Conservation (phyloP, 1,140 invertebrate genomes). For the Nasonia longicornis region DNA sequence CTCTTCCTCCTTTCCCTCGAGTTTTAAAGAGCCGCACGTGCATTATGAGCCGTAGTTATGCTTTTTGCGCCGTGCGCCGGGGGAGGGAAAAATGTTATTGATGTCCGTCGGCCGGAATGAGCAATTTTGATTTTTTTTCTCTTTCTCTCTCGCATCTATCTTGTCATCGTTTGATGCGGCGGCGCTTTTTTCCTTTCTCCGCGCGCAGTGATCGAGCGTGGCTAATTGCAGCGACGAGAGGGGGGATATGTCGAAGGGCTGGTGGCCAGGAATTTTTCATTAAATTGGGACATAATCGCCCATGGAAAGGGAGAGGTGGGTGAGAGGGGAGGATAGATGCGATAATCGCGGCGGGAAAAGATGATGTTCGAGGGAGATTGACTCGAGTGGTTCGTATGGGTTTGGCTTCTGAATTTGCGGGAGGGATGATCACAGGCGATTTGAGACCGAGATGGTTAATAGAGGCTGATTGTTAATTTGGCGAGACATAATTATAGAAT, state of each 20-base stretch:
- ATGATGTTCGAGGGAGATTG: background rate
- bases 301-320: no score
- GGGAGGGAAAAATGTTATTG: conserved; percentile 43
- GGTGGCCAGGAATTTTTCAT: conserved; percentile 39
- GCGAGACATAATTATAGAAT: background rate
- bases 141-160: conserved; percentile 29
- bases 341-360: background rate
- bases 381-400: background rate
- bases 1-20: conserved; percentile 33
- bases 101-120: conserved; percentile 46
- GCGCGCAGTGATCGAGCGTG: conserved; percentile 21
- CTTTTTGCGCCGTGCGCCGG: conserved; percentile 43
- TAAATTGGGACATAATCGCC: conserved; percentile 25
- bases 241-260: background rate
- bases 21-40: conserved; percentile 24
- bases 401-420: background rate
- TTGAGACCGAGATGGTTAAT: background rate
- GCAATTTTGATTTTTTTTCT: conserved; percentile 45
- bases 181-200: background rate
- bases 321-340: background rate
- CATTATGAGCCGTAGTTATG: conserved; percentile 44
- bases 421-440: background rate
- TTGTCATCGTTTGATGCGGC: conserved; percentile 40
- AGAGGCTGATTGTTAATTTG: background rate
- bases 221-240: conserved; percentile 34